Conservation (phyloP, 2,888 invertebrate genomes). For the Ceramica pisi region DNA sequence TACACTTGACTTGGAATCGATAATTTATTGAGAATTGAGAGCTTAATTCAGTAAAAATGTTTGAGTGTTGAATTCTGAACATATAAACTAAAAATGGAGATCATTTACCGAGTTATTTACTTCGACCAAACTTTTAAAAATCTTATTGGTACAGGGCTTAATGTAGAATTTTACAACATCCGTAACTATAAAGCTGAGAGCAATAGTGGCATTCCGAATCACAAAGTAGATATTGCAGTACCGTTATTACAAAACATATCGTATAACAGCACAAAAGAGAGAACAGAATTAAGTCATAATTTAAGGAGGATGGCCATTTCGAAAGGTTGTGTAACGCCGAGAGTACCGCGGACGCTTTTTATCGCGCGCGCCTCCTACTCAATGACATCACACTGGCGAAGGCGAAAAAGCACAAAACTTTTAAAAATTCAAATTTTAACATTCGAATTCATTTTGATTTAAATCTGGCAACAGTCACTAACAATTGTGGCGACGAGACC, state of each 20-base stretch:
- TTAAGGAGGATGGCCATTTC: conserved; percentile 85
- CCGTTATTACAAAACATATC: conserved; percentile 82
- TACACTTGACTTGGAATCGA: background rate
- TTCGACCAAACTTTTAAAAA: conserved; percentile 8
- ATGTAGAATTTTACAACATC: conserved; percentile 55
- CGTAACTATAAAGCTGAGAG: conserved; percentile 61
- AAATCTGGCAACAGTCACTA: conserved; percentile 69
- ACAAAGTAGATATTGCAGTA: conserved; percentile 76
- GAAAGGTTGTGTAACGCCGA: conserved; percentile 81
- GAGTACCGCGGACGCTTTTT: conserved; percentile 78
- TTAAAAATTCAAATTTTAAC: conserved; percentile 68
- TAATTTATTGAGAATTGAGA: conserved; percentile 9
- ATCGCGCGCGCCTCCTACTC: conserved; percentile 85
- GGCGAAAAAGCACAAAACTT: conserved; percentile 69
- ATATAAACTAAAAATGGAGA: conserved; percentile 8
- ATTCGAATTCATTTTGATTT: conserved; percentile 66
- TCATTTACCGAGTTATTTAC: conserved; percentile 16
- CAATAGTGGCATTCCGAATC: conserved; percentile 71
- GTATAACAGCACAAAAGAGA: conserved; percentile 82
- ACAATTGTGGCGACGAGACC: conserved; percentile 82
- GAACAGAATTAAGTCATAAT: conserved; percentile 88
- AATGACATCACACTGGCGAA: conserved; percentile 81
- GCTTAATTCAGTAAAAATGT: conserved; percentile 26
- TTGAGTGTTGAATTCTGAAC: conserved; percentile 25
- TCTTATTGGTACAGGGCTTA: conserved; percentile 18